Conservation (phyloP, 2,797 vertebrate genomes). For the Ceyx erithaca region DNA sequence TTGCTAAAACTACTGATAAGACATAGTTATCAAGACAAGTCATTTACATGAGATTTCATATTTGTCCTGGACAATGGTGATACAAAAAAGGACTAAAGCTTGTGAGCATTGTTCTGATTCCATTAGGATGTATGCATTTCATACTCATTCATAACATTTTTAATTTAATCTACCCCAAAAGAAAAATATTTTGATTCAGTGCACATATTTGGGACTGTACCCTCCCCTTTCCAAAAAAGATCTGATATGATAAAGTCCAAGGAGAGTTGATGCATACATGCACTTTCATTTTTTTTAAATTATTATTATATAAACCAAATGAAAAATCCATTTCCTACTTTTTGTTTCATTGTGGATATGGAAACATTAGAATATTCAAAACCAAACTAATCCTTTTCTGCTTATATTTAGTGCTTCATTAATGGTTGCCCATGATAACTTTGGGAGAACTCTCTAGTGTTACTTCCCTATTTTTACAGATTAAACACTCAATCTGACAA, state of each 20-base stretch:
- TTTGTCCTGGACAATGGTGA: not conserved
- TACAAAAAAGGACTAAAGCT: not conserved
- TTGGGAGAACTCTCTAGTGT: not conserved
- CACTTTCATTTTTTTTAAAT: not conserved
- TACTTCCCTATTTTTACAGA: not conserved
- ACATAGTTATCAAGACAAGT: not conserved
- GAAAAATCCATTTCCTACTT: not conserved
- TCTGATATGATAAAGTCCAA: not conserved
- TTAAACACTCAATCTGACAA: not conserved
- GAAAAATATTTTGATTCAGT: not conserved
- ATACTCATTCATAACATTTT: not conserved
- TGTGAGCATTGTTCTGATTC: not conserved
- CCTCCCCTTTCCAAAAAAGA: not conserved
- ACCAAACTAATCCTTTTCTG: slow-evolving; percentile 26
- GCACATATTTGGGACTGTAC: not conserved
- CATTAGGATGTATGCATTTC: not conserved
- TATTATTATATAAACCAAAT: not conserved
- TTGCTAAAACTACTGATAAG: not conserved
- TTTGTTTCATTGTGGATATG: not conserved
- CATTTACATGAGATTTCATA: not conserved
- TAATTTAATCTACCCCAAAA: not conserved
- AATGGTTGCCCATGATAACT: not conserved
- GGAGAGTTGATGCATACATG: not conserved
- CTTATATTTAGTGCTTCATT: not conserved
- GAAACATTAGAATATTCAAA: slow-evolving; percentile 40